Base-by-base conservation (phyloP, 2,797 vertebrate species). In the Anguilla megastoma region DNA sequence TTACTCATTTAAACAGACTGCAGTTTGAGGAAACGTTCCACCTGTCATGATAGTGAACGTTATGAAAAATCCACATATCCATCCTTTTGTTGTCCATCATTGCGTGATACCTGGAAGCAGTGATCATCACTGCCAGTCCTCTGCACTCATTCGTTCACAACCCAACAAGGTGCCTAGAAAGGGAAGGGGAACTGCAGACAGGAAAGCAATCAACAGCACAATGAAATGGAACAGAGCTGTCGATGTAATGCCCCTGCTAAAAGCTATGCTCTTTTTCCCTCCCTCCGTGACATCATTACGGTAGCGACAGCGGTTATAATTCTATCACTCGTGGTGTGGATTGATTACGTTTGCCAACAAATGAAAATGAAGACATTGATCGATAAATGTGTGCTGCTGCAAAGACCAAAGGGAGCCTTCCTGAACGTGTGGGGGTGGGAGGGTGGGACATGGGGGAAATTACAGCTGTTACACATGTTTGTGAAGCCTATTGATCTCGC, bases 191-290 rank as follows among this genome's bases (percentile, higher is more conserved):
- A 90, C 88, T 48, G 87, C 54, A 86, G 89, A 91, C 89, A 89
- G 89, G 86, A 83, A 89, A 87, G 86, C 86, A 89, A 91, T 89
- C 86, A 90, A 87, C 58, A 80, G 30, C 10, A 21, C 90, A 87
- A 90, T 90, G 82, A 86, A 88, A 88, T 76, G 66, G 30, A 83
- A 87, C 16, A 66, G 2, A 33, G 2, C 84, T 85, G 54, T 58
- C 56, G 84, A 87, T 50, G 52, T 2, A 21, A 87, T 80, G 60
- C 27, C 45, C 89, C 24, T 48, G 79, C 85, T 82, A 60, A 87
- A 69, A 87, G 82, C 80, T 50, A 87, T 63, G 79, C 86, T 45
- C 16, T 86, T 71, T 86, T 45, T 27, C 21, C 10, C 48, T 33
- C 66, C 6, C 41, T 18, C 33, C 74, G 18, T 79, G 74, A 45